Conservation (phyloP, 2,888 invertebrate species). For the Eupeodes luniger region DNA sequence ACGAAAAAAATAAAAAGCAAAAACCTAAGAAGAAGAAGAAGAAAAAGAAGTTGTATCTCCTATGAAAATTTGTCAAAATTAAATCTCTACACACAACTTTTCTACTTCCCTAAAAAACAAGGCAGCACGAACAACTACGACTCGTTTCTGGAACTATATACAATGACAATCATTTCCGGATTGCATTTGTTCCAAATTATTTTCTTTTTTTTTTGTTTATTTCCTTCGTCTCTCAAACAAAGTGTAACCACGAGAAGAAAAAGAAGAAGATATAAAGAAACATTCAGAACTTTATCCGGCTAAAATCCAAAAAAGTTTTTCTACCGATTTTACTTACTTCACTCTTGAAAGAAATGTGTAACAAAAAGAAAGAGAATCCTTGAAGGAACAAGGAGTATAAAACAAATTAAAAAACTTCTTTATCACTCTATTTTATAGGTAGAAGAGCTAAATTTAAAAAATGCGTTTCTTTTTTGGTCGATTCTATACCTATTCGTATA, state of each 20-base stretch:
- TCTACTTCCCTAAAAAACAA: neutral
- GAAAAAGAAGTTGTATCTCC: neutral
- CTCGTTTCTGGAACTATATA: slow-evolving; percentile 27
- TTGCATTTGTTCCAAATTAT: slow-evolving; percentile 42
- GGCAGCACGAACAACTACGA: slow-evolving; percentile 18
- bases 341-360: slow-evolving; percentile 28
- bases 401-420: slow-evolving; percentile 58
- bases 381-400: slow-evolving; percentile 33
- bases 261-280: slow-evolving; percentile 19
- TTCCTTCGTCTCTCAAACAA: slow-evolving; percentile 27
- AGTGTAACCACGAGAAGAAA: slow-evolving; percentile 27
- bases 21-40: slow-evolving; percentile 10
- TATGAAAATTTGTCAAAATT: slow-evolving; percentile 49
- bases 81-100: slow-evolving; percentile 48
- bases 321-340: slow-evolving; percentile 55
- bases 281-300: slow-evolving; percentile 32
- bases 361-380: neutral
- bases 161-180: slow-evolving; percentile 64
- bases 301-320: slow-evolving; percentile 52
- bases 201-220: neutral
- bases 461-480: neutral
- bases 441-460: slow-evolving; percentile 46
- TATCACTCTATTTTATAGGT: slow-evolving; percentile 42
- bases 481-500: neutral
- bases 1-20: neutral